Percentiles rank a stretch among this genome's conserved stretches.
phyloP scores from a whole-genome alignment of 2,113 vertebrate species.

The Desmodus rotundus region DNA sequence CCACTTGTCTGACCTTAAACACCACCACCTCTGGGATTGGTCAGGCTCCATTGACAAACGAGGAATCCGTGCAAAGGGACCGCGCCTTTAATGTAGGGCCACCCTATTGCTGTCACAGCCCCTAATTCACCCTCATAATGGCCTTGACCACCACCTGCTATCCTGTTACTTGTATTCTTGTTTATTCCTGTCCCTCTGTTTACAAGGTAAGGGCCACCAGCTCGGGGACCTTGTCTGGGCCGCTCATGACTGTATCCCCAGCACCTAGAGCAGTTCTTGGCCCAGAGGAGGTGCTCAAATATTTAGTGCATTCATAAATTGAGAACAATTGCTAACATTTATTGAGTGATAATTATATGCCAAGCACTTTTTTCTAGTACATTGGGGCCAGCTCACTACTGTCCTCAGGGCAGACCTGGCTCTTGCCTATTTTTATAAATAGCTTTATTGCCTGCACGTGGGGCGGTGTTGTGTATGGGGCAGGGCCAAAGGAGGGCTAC shows the following conservation, averaged over 20 bases:
- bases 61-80: not conserved
- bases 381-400: not conserved
- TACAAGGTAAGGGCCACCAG: not conserved
- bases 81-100: not conserved
- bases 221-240: not conserved
- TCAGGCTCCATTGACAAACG: not conserved
- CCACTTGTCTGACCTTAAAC: not conserved
- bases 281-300: not conserved
- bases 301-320: not conserved
- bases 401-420: not conserved
- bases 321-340: not conserved
- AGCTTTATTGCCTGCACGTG: not conserved
- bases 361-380: not conserved
- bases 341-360: not conserved
- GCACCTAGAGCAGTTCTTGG: no score
- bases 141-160: not conserved
- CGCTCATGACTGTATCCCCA: not conserved
- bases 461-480: accelerated
- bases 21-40: not conserved
- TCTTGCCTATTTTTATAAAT: not conserved
- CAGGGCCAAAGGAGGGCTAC: no score
- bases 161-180: not conserved
- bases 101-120: not conserved
- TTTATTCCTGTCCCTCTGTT: not conserved
- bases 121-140: not conserved